Conservation (phyloP, 2,113 vertebrate species). For the Solenodon paradoxus region DNA sequence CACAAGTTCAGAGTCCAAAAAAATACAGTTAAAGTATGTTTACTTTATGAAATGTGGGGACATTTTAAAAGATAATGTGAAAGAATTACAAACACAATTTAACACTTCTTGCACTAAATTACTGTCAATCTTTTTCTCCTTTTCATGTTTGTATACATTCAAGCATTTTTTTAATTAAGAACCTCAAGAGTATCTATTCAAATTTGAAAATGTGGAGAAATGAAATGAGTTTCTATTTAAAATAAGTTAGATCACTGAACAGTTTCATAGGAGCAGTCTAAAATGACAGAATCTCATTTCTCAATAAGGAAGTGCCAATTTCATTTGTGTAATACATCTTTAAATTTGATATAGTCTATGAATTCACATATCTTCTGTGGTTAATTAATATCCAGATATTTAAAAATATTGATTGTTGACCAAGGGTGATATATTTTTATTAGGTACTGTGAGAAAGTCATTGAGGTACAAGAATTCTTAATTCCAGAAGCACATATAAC, state of each 20-base stretch:
- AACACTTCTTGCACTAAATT: background rate
- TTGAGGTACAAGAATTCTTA: background rate
- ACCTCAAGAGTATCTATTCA: background rate
- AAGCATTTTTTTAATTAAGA: background rate
- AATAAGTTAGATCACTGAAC: background rate
- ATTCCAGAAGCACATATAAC: background rate
- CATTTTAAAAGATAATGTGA: background rate
- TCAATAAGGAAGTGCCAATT: background rate
- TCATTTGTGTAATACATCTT: background rate
- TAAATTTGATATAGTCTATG: background rate
- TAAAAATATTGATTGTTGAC: background rate
- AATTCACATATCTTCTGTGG: background rate
- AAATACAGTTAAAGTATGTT: background rate
- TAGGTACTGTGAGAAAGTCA: background rate
- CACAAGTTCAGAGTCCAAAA: background rate
- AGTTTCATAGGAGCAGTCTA: background rate
- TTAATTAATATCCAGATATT: background rate
- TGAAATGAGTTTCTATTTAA: constrained; percentile 21
- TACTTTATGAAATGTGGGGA: background rate
- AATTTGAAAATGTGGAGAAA: background rate
- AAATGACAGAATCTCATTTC: background rate
- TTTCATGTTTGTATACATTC: background rate
- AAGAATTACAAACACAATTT: background rate
- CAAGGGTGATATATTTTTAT: background rate
- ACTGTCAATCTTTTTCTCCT: background rate